Conservation (phyloP, 2,113 vertebrate genomes). For the Chlamydotis undulata region DNA sequence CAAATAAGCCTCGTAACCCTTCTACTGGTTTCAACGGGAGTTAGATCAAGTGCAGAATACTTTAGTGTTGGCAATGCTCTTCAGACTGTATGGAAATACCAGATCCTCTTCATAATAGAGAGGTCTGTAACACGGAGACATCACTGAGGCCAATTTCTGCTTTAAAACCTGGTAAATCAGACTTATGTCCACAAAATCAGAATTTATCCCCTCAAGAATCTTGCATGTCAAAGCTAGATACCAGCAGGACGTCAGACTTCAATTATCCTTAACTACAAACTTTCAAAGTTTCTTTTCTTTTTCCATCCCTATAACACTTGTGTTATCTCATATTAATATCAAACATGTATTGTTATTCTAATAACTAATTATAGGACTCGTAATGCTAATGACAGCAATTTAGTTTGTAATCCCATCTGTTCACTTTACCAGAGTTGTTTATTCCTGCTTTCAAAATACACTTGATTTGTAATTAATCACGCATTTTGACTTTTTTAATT, state of each 20-base stretch:
- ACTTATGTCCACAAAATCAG: background rate
- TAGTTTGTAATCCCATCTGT: slow-evolving; percentile 38
- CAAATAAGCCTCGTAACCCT: background rate
- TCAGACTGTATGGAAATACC: background rate
- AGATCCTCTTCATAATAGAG: background rate
- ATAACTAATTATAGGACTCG: slow-evolving; percentile 45
- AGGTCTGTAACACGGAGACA: background rate
- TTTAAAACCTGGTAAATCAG: background rate
- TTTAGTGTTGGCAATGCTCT: background rate
- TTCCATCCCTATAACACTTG: background rate
- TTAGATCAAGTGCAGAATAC: background rate
- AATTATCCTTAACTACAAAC: background rate
- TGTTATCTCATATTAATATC: slow-evolving; percentile 33
- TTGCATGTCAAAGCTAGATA: background rate
- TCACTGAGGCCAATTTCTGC: background rate
- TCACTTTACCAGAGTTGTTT: slow-evolving; percentile 30
- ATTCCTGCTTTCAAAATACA: slow-evolving; percentile 16
- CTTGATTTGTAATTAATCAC: slow-evolving; percentile 25
- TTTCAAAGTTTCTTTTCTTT: background rate
- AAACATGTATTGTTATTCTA: slow-evolving; percentile 41
- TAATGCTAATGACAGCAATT: slow-evolving; percentile 43
- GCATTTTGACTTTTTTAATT: background rate
- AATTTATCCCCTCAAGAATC: background rate
- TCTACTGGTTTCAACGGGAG: background rate
- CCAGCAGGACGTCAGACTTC: background rate